phyloP scores from a whole-genome alignment of 2,888 invertebrate genomes.

The Nemotelus nigrinus region DNA sequence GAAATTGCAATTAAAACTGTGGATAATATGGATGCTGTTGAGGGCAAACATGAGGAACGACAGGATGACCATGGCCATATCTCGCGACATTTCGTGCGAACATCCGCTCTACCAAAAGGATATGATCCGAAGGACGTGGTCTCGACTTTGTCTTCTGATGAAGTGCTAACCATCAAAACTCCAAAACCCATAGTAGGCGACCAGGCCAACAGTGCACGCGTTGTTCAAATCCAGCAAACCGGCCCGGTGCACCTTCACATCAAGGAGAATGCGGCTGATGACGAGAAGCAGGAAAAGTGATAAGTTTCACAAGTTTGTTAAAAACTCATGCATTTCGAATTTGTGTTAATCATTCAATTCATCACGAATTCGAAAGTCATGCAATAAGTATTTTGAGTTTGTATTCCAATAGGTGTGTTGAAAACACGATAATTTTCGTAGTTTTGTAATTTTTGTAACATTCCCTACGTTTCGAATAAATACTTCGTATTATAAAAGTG shows the following conservation, averaged over 20 bases:
- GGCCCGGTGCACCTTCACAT: slow-evolving; percentile 62
- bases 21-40: slow-evolving; percentile 76
- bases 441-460: too few relatives aligned
- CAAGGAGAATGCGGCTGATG: not conserved
- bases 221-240: slow-evolving; percentile 71
- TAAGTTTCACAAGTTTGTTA: not conserved
- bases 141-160: slow-evolving; percentile 80
- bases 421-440: too few relatives aligned
- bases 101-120: slow-evolving; percentile 79
- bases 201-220: slow-evolving; percentile 65
- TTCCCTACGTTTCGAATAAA: too few relatives aligned
- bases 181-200: slow-evolving; percentile 65
- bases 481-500: too few relatives aligned
- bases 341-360: too few relatives aligned
- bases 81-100: slow-evolving; percentile 78
- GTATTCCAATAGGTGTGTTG: too few relatives aligned
- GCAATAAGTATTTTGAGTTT: too few relatives aligned
- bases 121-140: slow-evolving; percentile 78
- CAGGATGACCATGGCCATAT: slow-evolving; percentile 79
- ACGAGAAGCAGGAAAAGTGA: not conserved
- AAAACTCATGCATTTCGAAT: too few relatives aligned
- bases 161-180: slow-evolving; percentile 75
- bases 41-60: slow-evolving; percentile 82
- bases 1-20: slow-evolving; percentile 82
- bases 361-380: not conserved